phyloP scores from a whole-genome alignment of 2,888 invertebrate species.

The Anarsia innoxiella region DNA sequence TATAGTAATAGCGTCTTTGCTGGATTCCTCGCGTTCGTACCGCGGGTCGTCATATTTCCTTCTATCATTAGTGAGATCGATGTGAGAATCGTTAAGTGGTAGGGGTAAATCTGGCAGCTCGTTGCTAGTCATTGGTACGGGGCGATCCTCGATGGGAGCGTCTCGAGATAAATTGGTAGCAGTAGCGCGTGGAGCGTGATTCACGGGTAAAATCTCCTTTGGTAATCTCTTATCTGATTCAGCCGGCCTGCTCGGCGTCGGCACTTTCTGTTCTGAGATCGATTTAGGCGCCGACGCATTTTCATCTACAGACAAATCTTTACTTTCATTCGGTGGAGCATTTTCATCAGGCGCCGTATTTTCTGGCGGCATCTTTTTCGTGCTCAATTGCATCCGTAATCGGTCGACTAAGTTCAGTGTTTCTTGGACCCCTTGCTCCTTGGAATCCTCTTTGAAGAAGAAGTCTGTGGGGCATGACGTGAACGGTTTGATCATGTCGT shows the following conservation, averaged over 20 bases:
- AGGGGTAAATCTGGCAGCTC: conserved; percentile 42
- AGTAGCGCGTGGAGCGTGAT: conserved; percentile 23
- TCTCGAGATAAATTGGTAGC: conserved; percentile 25
- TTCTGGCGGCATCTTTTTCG: conserved; percentile 77
- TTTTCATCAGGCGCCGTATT: conserved; percentile 55
- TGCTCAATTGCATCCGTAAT: conserved; percentile 81
- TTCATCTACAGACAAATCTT: conserved; percentile 35
- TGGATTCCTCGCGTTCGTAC: conserved; percentile 46
- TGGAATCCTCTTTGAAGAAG: conserved; percentile 85
- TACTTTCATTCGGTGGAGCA: conserved; percentile 30
- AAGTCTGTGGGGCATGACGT: conserved; percentile 79
- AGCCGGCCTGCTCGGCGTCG: conserved; percentile 26
- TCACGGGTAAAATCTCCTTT: conserved; percentile 24
- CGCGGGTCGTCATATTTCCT: conserved; percentile 39
- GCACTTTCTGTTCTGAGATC: conserved; percentile 34
- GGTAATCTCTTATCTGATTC: too few relatives aligned
- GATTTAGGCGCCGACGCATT: conserved; percentile 26
- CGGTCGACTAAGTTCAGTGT: conserved; percentile 90
- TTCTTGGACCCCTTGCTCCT: conserved; percentile 86
- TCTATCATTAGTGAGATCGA: conserved; percentile 31
- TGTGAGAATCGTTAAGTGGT: conserved; percentile 32
- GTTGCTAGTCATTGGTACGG: conserved; percentile 38
- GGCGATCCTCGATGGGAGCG: conserved; percentile 27
- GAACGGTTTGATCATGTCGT: conserved; percentile 79
- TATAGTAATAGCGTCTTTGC: conserved; percentile 40